A percentile compares a stretch with the other conserved stretches of the same genome.
Conservation (phyloP, 1,140 invertebrate species). For the Aricia agestis region DNA sequence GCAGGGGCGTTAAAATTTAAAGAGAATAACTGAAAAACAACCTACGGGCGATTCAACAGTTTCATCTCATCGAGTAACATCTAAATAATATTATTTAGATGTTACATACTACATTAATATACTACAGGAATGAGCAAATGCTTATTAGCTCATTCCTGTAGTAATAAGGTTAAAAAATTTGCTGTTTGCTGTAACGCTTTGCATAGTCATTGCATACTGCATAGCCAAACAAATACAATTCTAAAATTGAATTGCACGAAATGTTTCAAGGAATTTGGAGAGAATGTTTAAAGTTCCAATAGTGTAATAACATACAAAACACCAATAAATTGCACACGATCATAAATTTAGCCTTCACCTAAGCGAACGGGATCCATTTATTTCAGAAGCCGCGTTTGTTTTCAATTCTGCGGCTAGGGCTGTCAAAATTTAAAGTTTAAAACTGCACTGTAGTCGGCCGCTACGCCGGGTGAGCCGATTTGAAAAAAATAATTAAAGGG, state of each 20-base stretch:
- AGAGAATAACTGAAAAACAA: background rate
- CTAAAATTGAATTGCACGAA: background rate
- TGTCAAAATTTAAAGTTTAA: background rate
- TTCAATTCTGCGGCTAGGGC: constrained; percentile 6
- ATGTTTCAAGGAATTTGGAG: background rate
- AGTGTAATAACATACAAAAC: constrained; percentile 14
- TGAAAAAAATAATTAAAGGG: too few species aligned
- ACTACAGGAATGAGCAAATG: too few species aligned
- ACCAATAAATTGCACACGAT: constrained; percentile 13
- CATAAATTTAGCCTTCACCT: constrained; percentile 11
- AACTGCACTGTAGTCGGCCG: too few species aligned
- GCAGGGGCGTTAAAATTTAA: background rate
- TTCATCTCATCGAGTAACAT: too few species aligned
- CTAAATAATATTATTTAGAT: too few species aligned
- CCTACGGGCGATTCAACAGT: background rate
- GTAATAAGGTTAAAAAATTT: too few species aligned
- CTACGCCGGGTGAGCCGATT: too few species aligned
- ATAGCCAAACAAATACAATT: background rate
- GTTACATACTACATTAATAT: too few species aligned
- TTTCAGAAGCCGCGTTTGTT: constrained; percentile 13
- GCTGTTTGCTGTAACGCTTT: too few species aligned
- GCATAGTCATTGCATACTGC: too few species aligned
- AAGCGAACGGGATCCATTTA: constrained; percentile 10
- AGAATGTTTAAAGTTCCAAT: constrained; percentile 10
- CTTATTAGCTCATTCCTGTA: too few species aligned